Conservation (phyloP, 2,797 vertebrate species). For the Tangara arthus region DNA sequence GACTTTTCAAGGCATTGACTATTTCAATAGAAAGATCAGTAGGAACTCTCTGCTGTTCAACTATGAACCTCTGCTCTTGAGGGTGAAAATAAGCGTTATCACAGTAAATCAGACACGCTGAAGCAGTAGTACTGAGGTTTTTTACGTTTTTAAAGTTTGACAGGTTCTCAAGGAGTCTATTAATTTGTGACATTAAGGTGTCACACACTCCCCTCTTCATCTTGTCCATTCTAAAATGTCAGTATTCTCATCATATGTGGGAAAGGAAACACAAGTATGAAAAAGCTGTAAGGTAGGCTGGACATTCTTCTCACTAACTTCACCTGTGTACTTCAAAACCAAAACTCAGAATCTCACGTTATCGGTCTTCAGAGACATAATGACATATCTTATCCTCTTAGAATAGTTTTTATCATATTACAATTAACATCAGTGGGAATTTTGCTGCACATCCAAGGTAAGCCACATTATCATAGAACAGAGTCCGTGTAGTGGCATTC, state of each 20-base stretch:
- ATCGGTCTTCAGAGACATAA: background rate
- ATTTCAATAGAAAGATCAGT: background rate
- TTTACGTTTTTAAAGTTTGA: background rate
- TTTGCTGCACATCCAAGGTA: background rate
- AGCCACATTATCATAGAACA: background rate
- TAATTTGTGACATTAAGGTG: background rate
- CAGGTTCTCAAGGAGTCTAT: background rate
- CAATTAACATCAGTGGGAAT: background rate
- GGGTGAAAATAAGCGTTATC: background rate
- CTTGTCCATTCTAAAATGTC: background rate
- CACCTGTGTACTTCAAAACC: background rate
- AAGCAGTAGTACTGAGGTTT: background rate
- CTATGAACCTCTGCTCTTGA: background rate
- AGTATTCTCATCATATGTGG: background rate
- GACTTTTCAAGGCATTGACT: background rate
- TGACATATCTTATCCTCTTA: background rate
- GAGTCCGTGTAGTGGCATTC: accelerated
- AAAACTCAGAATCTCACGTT: background rate
- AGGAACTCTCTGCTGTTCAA: background rate
- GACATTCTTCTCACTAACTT: background rate
- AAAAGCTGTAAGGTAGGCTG: background rate
- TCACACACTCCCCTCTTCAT: background rate
- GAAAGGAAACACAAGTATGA: background rate
- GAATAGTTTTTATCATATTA: background rate
- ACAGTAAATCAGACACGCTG: background rate